phyloP scores from a whole-genome alignment of 37 sponge, comb jelly and placozoan species.

The Aplysina aerophoba region DNA sequence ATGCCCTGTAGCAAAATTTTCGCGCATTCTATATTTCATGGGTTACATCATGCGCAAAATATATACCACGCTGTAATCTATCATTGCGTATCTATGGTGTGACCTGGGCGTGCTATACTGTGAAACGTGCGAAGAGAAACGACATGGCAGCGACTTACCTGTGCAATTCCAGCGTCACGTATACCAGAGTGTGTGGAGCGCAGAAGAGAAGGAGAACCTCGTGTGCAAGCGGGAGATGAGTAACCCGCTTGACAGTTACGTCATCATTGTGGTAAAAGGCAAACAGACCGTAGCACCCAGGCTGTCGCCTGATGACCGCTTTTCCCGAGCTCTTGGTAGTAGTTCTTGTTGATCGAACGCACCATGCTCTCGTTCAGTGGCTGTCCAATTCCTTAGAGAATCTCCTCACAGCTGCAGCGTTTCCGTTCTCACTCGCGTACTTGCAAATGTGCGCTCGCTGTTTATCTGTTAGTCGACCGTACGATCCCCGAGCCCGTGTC shows the following conservation, averaged over 20 bases:
- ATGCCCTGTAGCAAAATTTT: not conserved
- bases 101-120: not conserved
- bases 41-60: constrained; percentile 24
- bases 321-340: constrained; percentile 27
- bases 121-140: constrained; percentile 11
- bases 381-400: constrained; percentile 26
- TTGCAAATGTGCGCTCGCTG: constrained; percentile 32
- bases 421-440: constrained; percentile 25
- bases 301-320: constrained; percentile 2
- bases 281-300: constrained; percentile 28
- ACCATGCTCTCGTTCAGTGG: constrained; percentile 33
- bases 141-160: constrained; percentile 31
- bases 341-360: constrained; percentile 31
- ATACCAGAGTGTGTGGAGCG: constrained; percentile 31
- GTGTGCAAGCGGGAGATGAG: constrained; percentile 37
- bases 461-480: constrained; percentile 34
- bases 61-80: not conserved
- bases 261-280: constrained; percentile 4
- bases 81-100: not conserved
- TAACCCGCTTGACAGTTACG: constrained; percentile 18
- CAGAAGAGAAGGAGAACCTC: constrained; percentile 29
- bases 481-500: constrained; percentile 20
- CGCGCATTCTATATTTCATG: constrained; percentile 9
- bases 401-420: constrained; percentile 30
- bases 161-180: constrained; percentile 28